Evolutionary conservation across 2,113 vertebrate genomes (phyloP).

Genomic region (Phaethon lepturus): DNA sequence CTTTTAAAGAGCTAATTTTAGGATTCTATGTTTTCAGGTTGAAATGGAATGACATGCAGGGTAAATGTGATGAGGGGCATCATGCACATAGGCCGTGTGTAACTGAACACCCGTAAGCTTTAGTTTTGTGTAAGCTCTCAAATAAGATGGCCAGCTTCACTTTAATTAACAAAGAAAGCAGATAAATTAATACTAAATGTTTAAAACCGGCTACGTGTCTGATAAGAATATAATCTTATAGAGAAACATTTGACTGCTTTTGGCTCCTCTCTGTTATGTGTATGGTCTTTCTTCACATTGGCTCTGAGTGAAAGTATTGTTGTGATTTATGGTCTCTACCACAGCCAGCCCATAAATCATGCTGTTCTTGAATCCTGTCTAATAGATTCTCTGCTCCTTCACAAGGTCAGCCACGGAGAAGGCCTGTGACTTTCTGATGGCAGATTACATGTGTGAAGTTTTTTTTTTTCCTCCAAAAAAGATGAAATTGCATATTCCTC

Average conservation of each 20-base stretch:
- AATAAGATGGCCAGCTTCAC: not conserved
- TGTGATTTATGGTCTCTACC: not conserved
- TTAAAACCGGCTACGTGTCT: not conserved
- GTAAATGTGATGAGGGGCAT: not conserved
- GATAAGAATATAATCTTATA: not conserved
- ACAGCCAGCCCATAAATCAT: not conserved
- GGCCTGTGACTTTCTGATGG: not conserved
- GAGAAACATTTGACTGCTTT: not conserved
- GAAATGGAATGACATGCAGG: not conserved
- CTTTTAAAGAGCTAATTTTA: not conserved
- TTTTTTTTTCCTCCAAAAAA: not conserved
- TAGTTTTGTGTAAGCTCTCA: not conserved
- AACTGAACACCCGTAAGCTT: not conserved
- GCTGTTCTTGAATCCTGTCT: not conserved
- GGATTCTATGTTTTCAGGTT: not conserved
- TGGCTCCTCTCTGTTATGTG: rapidly evolving
- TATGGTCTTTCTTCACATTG: not conserved
- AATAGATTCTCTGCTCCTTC: not conserved
- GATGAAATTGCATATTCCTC: not conserved
- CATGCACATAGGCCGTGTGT: rapidly evolving
- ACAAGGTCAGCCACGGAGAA: not conserved
- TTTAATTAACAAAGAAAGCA: not conserved
- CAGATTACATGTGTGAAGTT: rapidly evolving
- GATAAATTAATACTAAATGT: not conserved
- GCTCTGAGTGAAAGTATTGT: not conserved